A percentile compares a stretch with the other conserved stretches of the same genome.
Evolutionary conservation across 2,888 invertebrate species (phyloP).

Genomic region (Yponomeuta malinellus): DNA sequence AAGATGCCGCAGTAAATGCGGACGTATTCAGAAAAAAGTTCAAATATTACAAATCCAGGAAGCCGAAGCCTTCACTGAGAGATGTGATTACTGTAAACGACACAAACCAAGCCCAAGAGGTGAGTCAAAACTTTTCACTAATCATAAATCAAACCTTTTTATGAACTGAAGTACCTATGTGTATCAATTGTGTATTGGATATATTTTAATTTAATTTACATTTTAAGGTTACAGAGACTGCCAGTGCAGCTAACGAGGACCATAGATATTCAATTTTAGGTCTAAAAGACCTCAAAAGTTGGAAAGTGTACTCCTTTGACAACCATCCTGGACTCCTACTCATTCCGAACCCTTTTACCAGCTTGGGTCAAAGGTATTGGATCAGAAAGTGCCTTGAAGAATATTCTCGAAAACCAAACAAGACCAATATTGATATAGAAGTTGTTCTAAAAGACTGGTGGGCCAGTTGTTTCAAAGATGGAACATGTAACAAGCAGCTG

Average conservation of each 20-base stretch:
- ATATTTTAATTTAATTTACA: neutral
- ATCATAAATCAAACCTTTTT: neutral
- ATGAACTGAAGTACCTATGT: neutral
- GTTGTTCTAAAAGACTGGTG: conserved; percentile 76
- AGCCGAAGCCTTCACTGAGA: conserved; percentile 77
- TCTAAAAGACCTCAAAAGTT: conserved; percentile 49
- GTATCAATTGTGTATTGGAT: neutral
- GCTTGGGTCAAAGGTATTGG: conserved; percentile 88
- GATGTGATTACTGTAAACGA: conserved; percentile 71
- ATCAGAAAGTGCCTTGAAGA: conserved; percentile 84
- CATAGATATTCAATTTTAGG: conserved; percentile 41
- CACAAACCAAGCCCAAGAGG: neutral
- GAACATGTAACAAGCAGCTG: conserved; percentile 46
- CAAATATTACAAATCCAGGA: conserved; percentile 86
- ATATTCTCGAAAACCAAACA: conserved; percentile 84
- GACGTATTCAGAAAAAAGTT: conserved; percentile 80
- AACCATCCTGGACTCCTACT: conserved; percentile 84
- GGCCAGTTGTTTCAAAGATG: conserved; percentile 72
- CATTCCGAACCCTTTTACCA: conserved; percentile 89
- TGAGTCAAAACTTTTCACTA: neutral
- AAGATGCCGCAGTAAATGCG: neutral
- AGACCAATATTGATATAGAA: conserved; percentile 79
- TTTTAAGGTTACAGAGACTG: neutral
- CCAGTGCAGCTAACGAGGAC: conserved; percentile 65
- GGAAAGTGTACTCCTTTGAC: conserved; percentile 79